Base-by-base conservation (phyloP, 2,888 invertebrate genomes). In the Entomobrya multifasciata region DNA sequence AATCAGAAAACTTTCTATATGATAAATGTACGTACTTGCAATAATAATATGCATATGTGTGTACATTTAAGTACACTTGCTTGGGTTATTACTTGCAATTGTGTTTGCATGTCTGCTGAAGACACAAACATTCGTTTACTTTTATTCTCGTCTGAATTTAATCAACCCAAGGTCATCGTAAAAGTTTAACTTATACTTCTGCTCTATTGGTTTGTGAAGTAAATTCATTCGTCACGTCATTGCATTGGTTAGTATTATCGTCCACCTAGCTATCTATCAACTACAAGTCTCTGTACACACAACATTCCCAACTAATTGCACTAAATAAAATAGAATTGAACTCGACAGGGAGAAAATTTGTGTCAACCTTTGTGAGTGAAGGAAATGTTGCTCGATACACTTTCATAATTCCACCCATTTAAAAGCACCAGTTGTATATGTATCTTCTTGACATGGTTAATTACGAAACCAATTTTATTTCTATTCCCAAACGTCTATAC, bases 401-500 rank as follows among this genome's bases (percentile, higher is more conserved):
- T 52, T 74, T 74, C 52, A 74, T 74, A 74, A 74, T 77, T 77
- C 41, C 76, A 57, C 76, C 41, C 76, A 57, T 57, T 77, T 49
- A 77, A 77, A 55, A 57, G 30, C 49, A 72, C 36, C 4, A 6
- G 36, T 36, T 36, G 36, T 36, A 8, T 36, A 6, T 82, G 74
- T 47, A 67, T 36, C 72, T 76, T 86, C 79, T 76, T 86, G 86
- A 86, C 86, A 80, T 52, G 55, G 65, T 70, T 86, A 80, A 85
- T 85, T 79, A 85, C 49, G 41, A 78, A 62, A 62, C 41, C 30
- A 52, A 36, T 76, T 70, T 86, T 78, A 67, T 44, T 60, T 65
- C 70, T 22, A 83, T 70, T 79, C 60, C 47, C 78, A 27, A 70
- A 85, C 49, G 70, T 20, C 65, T 47, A 77, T 72, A 79, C 27